Evolutionary conservation across 1,140 invertebrate genomes (phyloP).

Genomic region (Drosophila baimaii): DNA sequence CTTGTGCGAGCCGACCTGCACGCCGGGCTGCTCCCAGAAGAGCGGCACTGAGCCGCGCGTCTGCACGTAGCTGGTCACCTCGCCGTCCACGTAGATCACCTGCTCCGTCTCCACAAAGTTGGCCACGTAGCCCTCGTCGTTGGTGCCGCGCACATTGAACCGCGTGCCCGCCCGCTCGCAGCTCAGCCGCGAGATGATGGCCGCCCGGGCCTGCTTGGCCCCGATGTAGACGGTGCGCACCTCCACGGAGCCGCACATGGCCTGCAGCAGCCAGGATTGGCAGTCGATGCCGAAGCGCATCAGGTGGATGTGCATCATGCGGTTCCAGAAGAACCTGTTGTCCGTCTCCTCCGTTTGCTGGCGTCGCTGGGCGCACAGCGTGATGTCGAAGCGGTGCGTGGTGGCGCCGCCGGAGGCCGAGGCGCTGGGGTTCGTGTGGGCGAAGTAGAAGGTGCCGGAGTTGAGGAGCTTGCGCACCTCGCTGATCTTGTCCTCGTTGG

Average conservation of each 20-base stretch:
- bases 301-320: conserved; percentile 96
- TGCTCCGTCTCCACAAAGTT: conserved; percentile 99
- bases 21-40: conserved; percentile 99
- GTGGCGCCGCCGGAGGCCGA: conserved; percentile 76
- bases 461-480: conserved; percentile 95
- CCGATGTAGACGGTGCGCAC: conserved; percentile 98
- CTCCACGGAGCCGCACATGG: conserved; percentile 98
- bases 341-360: conserved; percentile 92
- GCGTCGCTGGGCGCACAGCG: conserved; percentile 95
- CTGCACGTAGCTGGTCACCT: conserved; percentile 92
- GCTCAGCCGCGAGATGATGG: conserved; percentile 97
- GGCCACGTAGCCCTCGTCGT: conserved; percentile 99
- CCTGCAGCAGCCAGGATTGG: conserved; percentile 94
- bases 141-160: conserved; percentile 99
- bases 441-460: conserved; percentile 98
- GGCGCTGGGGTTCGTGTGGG: conserved; percentile 86
- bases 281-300: conserved; percentile 95
- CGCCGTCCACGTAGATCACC: conserved; percentile 95
- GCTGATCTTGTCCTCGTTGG: conserved; percentile 91
- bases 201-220: conserved; percentile 95
- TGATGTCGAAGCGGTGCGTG: conserved; percentile 90
- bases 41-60: conserved; percentile 98
- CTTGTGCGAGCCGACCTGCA: conserved; percentile 99
- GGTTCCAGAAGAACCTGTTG: conserved; percentile 98
- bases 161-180: conserved; percentile 98